Percentiles rank a stretch among this genome's conserved stretches.
Evolutionary conservation across 2,113 vertebrate genomes (phyloP).

Genomic region (Tupaia tana): DNA sequence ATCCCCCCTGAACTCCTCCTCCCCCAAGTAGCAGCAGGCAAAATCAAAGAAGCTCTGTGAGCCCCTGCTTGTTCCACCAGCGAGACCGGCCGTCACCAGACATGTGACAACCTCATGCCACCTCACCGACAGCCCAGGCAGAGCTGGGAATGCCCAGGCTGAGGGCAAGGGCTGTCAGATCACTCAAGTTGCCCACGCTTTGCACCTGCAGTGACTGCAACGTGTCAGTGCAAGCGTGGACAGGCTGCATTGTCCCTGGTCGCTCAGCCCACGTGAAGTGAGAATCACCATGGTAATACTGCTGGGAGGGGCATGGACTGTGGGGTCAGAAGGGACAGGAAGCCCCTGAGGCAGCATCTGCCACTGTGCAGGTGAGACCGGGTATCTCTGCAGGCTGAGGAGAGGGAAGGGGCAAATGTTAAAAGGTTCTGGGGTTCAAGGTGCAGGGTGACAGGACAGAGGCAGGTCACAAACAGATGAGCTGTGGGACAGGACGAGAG

Average conservation of each 20-base stretch:
- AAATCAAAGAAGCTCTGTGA: rapidly evolving
- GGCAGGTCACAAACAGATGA: not conserved
- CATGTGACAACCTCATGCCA: rapidly evolving
- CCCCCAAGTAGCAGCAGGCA: not conserved
- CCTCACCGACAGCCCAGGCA: not conserved
- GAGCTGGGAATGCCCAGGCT: not conserved
- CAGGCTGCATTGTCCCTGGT: not conserved
- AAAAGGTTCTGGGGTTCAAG: not conserved
- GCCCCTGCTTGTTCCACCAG: not conserved
- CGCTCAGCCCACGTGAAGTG: too few relatives aligned
- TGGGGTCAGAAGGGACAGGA: not conserved
- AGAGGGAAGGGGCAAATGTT: not conserved
- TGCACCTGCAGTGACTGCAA: not conserved
- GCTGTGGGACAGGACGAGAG: not conserved
- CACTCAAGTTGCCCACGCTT: not conserved
- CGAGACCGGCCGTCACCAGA: rapidly evolving
- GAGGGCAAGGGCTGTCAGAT: not conserved
- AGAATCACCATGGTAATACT: rapidly evolving
- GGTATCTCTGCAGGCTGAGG: rapidly evolving
- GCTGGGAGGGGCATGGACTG: not conserved
- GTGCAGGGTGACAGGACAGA: not conserved
- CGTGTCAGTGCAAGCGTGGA: not conserved
- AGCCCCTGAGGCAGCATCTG: not conserved
- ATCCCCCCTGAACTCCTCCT: not conserved
- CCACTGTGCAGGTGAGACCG: not conserved